These are phyloP conservation scores for Onychomys arenicola DNA, from an alignment of 2,797 vertebrate genomes.

Conservation along the genomic window DNA sequence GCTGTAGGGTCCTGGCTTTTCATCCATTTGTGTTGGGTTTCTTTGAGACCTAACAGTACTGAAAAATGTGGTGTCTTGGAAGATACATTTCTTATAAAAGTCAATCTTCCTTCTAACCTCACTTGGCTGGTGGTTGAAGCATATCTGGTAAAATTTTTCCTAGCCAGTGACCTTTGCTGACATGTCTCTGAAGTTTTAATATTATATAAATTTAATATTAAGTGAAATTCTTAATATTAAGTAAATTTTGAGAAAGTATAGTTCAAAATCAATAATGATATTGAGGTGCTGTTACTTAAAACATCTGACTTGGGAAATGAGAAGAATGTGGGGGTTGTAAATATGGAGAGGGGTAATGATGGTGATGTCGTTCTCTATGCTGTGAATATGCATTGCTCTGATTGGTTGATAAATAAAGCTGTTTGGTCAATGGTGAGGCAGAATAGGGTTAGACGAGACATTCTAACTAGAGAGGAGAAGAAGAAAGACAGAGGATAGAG, in stretches of 20 bases:
- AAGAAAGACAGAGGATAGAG: too few species aligned
- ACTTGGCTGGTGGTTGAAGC: background rate
- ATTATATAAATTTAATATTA: background rate
- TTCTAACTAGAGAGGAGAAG: too few species aligned
- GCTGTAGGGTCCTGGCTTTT: background rate
- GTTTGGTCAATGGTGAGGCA: too few species aligned
- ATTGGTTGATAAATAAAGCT: too few species aligned
- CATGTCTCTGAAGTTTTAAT: slow-evolving; percentile 4
- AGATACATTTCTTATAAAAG: background rate
- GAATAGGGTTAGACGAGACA: too few species aligned
- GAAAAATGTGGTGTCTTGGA: background rate
- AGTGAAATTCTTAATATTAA: background rate
- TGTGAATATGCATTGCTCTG: too few species aligned
- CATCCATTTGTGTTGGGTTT: background rate
- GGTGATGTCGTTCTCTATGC: too few species aligned
- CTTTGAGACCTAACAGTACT: background rate
- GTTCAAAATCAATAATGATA: background rate
- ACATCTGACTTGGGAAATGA: background rate
- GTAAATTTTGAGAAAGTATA: background rate
- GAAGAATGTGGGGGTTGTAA: background rate
- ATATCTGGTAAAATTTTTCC: background rate
- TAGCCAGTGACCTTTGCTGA: background rate
- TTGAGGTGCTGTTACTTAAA: background rate
- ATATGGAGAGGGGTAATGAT: background rate
- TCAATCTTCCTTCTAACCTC: background rate